Conservation (phyloP, 1,140 invertebrate species). For the Colletes gigas region DNA sequence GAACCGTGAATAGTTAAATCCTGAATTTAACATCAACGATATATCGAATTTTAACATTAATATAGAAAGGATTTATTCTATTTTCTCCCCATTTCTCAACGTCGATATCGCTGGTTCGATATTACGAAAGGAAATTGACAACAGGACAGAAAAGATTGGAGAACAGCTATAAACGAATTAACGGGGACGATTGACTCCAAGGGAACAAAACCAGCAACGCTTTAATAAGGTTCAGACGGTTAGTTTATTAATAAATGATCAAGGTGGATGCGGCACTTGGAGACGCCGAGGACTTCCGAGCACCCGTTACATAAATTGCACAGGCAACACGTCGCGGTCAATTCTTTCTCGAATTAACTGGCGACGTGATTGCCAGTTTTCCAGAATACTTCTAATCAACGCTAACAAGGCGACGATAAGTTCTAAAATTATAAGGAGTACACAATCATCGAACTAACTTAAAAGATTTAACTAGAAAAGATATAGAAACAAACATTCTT, state of each 20-base stretch:
- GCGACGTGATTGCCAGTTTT: slow-evolving; percentile 24
- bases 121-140: too few relatives aligned
- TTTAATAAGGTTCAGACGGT: slow-evolving; percentile 37
- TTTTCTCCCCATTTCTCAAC: too few relatives aligned
- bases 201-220: slow-evolving; percentile 26
- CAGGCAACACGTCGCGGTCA: slow-evolving; percentile 35
- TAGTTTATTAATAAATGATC: slow-evolving; percentile 51
- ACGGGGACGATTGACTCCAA: slow-evolving; percentile 41
- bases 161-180: slow-evolving; percentile 37
- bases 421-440: not conserved
- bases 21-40: too few relatives aligned
- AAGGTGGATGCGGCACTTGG: slow-evolving; percentile 5
- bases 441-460: not conserved
- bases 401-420: not conserved
- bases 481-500: not conserved
- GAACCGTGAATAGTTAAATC: too few relatives aligned
- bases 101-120: too few relatives aligned
- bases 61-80: too few relatives aligned
- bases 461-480: not conserved
- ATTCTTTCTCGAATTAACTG: slow-evolving; percentile 27
- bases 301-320: slow-evolving; percentile 28
- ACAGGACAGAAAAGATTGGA: too few relatives aligned
- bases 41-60: too few relatives aligned
- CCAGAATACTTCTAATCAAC: not conserved
- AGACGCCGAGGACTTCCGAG: slow-evolving; percentile 17